These are phyloP conservation scores for Vulpes ferrilata DNA, from an alignment of 2,113 vertebrate genomes.

Conservation along the genomic window DNA sequence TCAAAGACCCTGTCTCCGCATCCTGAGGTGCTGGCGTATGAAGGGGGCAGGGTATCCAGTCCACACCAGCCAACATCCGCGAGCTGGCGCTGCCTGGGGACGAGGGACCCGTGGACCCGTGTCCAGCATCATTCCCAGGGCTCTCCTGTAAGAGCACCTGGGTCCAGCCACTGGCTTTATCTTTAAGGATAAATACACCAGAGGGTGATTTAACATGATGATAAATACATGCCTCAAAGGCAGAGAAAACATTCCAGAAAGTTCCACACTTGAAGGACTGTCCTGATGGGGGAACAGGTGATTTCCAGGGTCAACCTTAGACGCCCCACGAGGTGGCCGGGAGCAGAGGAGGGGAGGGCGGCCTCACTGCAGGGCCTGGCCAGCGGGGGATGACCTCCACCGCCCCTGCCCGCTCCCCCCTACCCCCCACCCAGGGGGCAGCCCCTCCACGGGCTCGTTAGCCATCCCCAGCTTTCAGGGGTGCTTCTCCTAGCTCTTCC, in stretches of 20 bases:
- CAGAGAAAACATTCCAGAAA: not conserved
- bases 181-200: not conserved
- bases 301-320: not conserved
- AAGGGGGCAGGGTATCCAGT: not conserved
- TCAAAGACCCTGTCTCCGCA: not conserved
- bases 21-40: not conserved
- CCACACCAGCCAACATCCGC: accelerated
- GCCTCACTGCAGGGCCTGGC: not conserved
- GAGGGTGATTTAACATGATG: not conserved
- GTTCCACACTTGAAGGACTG: not conserved
- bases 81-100: accelerated
- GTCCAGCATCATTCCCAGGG: accelerated
- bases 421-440: not conserved
- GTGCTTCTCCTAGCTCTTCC: constrained; percentile 33
- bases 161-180: not conserved
- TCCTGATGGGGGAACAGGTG: not conserved
- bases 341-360: accelerated
- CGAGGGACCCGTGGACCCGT: not conserved
- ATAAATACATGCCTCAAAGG: not conserved
- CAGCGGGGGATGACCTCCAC: not conserved
- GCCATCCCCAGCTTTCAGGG: constrained; percentile 2
- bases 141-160: not conserved
- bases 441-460: constrained; percentile 74
- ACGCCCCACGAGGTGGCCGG: accelerated
- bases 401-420: not conserved